Conservation (phyloP, 2,113 vertebrate genomes). For the Gallinago paraguaiae region DNA sequence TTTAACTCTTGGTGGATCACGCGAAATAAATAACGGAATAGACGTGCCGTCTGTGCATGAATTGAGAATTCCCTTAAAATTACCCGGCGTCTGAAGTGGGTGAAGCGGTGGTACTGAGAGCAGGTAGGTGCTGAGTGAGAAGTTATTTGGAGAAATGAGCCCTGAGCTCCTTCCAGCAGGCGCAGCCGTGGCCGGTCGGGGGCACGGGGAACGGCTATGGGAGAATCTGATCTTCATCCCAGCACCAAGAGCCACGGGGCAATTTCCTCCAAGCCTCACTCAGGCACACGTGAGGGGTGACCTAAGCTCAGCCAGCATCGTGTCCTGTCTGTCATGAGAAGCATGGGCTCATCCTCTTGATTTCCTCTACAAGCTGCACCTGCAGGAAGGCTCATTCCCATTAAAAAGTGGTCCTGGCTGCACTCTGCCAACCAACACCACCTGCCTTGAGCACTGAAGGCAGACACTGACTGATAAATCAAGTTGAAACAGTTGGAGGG, state of each 20-base stretch:
- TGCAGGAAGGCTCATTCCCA: not conserved
- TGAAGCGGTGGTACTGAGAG: not conserved
- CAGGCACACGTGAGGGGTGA: not conserved
- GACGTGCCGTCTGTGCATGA: not conserved
- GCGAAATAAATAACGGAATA: not conserved
- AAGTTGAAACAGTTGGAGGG: not conserved
- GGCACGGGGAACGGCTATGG: not conserved
- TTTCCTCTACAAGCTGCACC: not conserved
- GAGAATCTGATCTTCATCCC: not conserved
- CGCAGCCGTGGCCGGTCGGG: accelerated
- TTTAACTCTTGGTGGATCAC: constrained; percentile 47
- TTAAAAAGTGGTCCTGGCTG: not conserved
- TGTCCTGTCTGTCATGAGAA: not conserved
- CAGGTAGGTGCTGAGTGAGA: constrained; percentile 40
- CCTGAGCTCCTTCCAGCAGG: not conserved
- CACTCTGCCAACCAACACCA: not conserved
- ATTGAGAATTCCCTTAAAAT: not conserved
- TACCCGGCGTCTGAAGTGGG: not conserved
- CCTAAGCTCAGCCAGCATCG: not conserved
- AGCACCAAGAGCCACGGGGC: accelerated
- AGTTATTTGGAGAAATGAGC: not conserved
- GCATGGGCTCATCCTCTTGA: accelerated
- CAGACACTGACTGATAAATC: not conserved
- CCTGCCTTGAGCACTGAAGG: accelerated
- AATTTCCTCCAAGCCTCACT: not conserved